A percentile compares a stretch with the other conserved stretches of the same genome.
These are phyloP conservation scores for Electrona antarctica DNA, from an alignment of 2,113 vertebrate genomes.

Conservation along the genomic window DNA sequence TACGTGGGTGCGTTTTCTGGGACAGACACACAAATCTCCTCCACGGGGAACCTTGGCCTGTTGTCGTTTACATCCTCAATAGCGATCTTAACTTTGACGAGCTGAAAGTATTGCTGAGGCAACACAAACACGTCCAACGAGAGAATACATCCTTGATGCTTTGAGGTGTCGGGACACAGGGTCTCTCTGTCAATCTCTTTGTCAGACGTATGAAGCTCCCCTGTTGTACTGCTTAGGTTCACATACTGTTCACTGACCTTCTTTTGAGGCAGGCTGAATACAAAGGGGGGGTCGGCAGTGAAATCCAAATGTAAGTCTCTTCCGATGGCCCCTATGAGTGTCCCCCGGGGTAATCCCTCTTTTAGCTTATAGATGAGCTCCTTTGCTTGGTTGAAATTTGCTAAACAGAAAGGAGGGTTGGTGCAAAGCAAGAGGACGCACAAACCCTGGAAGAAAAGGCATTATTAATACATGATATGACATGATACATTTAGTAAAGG, in stretches of 20 bases:
- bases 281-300: constrained; percentile 79
- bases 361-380: constrained; percentile 95
- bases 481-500: constrained; percentile 26
- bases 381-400: constrained; percentile 89
- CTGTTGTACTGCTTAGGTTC: constrained; percentile 87
- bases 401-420: constrained; percentile 87
- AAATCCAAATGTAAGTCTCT: constrained; percentile 85
- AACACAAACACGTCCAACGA: constrained; percentile 92
- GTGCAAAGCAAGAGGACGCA: constrained; percentile 84
- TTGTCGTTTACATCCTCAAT: constrained; percentile 95
- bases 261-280: constrained; percentile 88
- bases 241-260: constrained; percentile 87
- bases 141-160: constrained; percentile 82
- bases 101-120: constrained; percentile 93
- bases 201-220: constrained; percentile 88
- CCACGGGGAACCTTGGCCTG: constrained; percentile 86
- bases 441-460: constrained; percentile 74
- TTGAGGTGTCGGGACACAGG: constrained; percentile 80
- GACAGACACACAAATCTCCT: constrained; percentile 85
- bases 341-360: constrained; percentile 90
- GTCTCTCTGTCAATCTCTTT: constrained; percentile 90
- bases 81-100: constrained; percentile 93
- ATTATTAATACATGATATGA: constrained; percentile 30
- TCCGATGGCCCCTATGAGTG: constrained; percentile 90
- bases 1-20: constrained; percentile 92